Base-by-base conservation (phyloP, 2,113 vertebrate species). In the Synchiropus splendidus region DNA sequence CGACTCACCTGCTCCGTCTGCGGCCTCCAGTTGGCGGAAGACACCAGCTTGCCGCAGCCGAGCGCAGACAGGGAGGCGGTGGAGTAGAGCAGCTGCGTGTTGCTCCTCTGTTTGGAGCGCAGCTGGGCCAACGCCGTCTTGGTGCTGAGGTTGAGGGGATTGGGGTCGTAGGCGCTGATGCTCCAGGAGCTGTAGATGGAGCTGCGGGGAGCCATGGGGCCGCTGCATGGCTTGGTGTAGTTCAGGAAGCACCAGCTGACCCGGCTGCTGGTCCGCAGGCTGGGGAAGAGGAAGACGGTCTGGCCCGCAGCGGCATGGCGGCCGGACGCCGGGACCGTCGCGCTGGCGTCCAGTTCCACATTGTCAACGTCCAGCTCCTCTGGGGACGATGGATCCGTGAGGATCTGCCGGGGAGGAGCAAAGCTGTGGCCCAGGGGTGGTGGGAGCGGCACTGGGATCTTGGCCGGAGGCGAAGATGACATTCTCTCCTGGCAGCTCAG, bases 231-330 rank as follows among this genome's bases (percentile, higher is more conserved):
- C 80, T 95, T 94, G 6, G 90, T 92, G 75, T 95, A 94, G 83
- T 91, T 96, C 62, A 98, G 83, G 80, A 96, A 99, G 83, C 95
- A 99, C 95, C 95, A 99, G 84, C 92, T 98, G 63, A 99, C 91
- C 58, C 86, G 87, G 56, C 92, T 97, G 4, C 83, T 87, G 11
- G 92, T 94, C 55, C 92, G 89, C 45, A 98, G 84, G 78, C 90
- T 98, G 1, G 94, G 92, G 54, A 97, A 96, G 54, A 92, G 75
- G 10, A 91, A 77, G 48, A 90, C 82, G 6, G 85, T 80, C 47
- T 83, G 87, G 3, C 85, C 80, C 31, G 52, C 71, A 31, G 74
- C 67, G 46, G n/a, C n/a, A n/a, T n/a, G n/a, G n/a, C n/a, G n/a
- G n/a, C 83, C 51, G 0, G 69, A 13, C 27, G 16, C 48, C 67